phyloP scores from a whole-genome alignment of 2,797 vertebrate species.

The Sternotherus odoratus region DNA sequence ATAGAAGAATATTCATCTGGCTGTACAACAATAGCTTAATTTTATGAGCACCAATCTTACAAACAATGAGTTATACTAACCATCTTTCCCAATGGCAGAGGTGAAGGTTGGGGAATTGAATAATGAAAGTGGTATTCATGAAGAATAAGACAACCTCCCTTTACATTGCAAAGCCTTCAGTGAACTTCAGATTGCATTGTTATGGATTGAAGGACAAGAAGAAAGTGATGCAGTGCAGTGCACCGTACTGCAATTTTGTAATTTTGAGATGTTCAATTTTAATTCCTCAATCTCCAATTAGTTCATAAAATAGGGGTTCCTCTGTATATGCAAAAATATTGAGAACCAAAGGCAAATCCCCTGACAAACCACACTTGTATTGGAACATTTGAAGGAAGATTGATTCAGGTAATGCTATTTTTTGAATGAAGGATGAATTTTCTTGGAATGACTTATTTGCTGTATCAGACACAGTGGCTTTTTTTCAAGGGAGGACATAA shows the following conservation, averaged over 20 bases:
- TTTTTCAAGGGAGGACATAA: not conserved
- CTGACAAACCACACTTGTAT: not conserved
- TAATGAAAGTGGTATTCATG: not conserved
- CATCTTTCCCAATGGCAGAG: not conserved
- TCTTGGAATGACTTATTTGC: not conserved
- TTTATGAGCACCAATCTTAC: not conserved
- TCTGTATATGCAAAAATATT: not conserved
- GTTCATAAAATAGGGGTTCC: too few species aligned
- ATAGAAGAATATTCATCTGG: not conserved
- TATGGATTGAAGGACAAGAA: not conserved
- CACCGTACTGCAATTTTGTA: not conserved
- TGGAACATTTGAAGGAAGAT: rapidly evolving
- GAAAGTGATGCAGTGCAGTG: not conserved
- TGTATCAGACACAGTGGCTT: not conserved
- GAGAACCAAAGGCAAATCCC: rapidly evolving
- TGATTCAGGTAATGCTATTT: not conserved
- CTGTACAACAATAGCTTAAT: not conserved
- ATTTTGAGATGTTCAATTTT: not conserved
- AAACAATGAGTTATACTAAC: not conserved
- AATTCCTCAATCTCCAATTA: not conserved
- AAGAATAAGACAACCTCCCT: not conserved
- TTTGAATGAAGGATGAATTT: not conserved
- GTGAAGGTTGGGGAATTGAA: not conserved
- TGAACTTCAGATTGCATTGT: not conserved
- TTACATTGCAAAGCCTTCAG: not conserved